Conservation (phyloP, 2,113 vertebrate species). For the Chloebia gouldiae region DNA sequence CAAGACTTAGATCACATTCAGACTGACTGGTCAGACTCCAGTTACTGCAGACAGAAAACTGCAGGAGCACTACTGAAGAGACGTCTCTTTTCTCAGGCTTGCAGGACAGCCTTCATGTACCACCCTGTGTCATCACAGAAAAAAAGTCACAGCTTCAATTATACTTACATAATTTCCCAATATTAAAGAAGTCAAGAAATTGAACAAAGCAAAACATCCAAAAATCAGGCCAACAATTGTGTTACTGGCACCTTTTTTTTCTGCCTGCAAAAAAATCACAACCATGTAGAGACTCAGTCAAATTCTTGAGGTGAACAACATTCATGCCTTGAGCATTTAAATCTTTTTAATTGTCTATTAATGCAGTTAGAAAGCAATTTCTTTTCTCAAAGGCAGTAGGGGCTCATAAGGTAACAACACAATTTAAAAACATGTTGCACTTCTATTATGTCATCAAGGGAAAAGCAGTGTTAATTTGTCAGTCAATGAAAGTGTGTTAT, state of each 20-base stretch:
- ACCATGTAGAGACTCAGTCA: background rate
- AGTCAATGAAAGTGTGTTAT: background rate
- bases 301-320: background rate
- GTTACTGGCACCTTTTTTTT: slow-evolving; percentile 86
- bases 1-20: background rate
- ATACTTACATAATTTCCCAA: slow-evolving; percentile 92
- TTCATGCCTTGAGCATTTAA: background rate
- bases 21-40: background rate
- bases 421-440: background rate
- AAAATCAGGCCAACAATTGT: slow-evolving; percentile 90
- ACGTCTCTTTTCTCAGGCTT: background rate
- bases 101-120: background rate
- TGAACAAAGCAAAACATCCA: slow-evolving; percentile 88
- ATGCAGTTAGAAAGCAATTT: background rate
- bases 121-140: background rate
- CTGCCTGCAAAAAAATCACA: slow-evolving; percentile 76
- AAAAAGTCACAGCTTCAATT: background rate
- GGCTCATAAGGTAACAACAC: background rate
- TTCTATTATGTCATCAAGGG: background rate
- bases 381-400: background rate
- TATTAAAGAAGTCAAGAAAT: slow-evolving; percentile 82
- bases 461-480: background rate
- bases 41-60: background rate
- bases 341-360: background rate
- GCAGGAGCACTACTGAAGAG: background rate